phyloP scores from a whole-genome alignment of 1,140 invertebrate species.

The Drosophila funebris region DNA sequence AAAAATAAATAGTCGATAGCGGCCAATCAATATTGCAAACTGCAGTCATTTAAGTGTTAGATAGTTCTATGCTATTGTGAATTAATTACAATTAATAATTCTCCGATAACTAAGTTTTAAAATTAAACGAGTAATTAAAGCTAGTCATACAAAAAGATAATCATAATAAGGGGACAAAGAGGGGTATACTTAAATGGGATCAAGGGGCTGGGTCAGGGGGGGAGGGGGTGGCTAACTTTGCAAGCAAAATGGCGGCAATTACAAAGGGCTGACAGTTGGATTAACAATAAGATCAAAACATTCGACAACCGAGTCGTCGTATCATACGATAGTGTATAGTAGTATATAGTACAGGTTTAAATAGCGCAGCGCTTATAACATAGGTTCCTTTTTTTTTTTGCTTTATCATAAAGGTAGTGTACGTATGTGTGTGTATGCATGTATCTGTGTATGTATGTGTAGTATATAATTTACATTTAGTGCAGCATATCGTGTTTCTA shows the following conservation, averaged over 20 bases:
- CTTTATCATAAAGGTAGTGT: constrained; percentile 52
- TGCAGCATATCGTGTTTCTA: constrained; percentile 26
- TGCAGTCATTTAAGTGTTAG: constrained; percentile 42
- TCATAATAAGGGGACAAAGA: constrained; percentile 42
- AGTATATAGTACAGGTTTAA: constrained; percentile 67
- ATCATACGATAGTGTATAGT: constrained; percentile 45
- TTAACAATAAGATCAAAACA: constrained; percentile 53
- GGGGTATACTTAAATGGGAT: neutral
- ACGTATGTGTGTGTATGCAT: constrained; percentile 27
- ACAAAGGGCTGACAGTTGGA: constrained; percentile 34
- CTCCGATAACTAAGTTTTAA: constrained; percentile 75
- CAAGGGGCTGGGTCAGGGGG: neutral
- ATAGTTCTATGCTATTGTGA: constrained; percentile 15
- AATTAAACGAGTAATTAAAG: constrained; percentile 63
- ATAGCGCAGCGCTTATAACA: constrained; percentile 69
- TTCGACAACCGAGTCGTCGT: constrained; percentile 52
- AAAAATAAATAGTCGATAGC: constrained; percentile 51
- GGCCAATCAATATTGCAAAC: constrained; percentile 53
- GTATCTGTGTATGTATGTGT: constrained; percentile 24
- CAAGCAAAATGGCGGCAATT: constrained; percentile 74
- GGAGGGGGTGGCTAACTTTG: constrained; percentile 34
- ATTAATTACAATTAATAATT: constrained; percentile 80
- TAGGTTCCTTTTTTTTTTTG: constrained; percentile 25
- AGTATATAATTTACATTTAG: constrained; percentile 57
- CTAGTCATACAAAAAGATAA: constrained; percentile 72